These are phyloP conservation scores for Lasioglossum lativentre DNA, from an alignment of 2,888 invertebrate genomes.

Conservation along the genomic window DNA sequence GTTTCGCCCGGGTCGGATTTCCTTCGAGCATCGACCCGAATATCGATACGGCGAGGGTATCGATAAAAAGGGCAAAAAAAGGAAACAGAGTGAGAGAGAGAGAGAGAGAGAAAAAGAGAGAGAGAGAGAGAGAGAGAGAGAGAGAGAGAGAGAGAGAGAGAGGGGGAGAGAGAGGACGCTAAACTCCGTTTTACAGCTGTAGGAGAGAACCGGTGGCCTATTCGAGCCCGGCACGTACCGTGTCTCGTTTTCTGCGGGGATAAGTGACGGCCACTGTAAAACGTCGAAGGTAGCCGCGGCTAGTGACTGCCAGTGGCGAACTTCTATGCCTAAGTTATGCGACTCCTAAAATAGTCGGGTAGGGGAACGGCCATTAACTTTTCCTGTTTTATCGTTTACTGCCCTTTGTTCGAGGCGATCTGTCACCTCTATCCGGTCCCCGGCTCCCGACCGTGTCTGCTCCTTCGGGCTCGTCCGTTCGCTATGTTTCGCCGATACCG, in stretches of 20 bases:
- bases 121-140: neutral
- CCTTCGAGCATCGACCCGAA: no score
- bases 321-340: constrained; percentile 45
- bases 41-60: neutral
- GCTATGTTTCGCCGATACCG: neutral
- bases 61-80: neutral
- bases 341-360: constrained; percentile 42
- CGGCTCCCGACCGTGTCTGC: neutral
- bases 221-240: constrained; percentile 17
- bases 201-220: neutral
- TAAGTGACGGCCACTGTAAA: constrained; percentile 47
- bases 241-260: constrained; percentile 41
- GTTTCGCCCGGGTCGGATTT: no score
- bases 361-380: constrained; percentile 40
- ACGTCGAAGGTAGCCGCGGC: constrained; percentile 25
- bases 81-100: no score
- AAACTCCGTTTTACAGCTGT: constrained; percentile 54
- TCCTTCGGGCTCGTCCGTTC: neutral
- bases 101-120: neutral
- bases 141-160: neutral
- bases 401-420: constrained; percentile 46
- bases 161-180: constrained; percentile 24
- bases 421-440: constrained; percentile 38
- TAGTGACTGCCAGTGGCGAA: constrained; percentile 13
- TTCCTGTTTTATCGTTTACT: constrained; percentile 43